Evolutionary conservation across 2,888 invertebrate genomes (phyloP), one percentile per base, ranked within the genome.

Genomic region (Augiades crinisus): DNA sequence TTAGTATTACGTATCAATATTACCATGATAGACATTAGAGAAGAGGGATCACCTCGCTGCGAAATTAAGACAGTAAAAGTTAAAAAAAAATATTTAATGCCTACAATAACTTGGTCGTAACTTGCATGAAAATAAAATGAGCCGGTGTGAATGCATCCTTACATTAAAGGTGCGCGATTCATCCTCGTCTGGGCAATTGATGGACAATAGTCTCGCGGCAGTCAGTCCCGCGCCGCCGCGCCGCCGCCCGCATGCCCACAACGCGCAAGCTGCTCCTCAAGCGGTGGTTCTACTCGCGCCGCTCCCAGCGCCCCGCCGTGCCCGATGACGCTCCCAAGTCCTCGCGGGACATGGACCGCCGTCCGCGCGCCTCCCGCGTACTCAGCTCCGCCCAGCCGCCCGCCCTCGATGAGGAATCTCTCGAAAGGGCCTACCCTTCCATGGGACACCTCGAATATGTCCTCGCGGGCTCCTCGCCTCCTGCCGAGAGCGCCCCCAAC

Each of bases 401-500:
- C 34, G 70, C 80, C 54, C 67, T 72, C 54, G 85, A 86, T 65
- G 81, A 78, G 53, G 84, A 84, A 56, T 77, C 92, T 76, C 90
- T 93, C 64, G 94, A 94, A 71, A 91, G 93, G 58, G 93, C 93
- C 72, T 92, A 91, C 72, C 93, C 94, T 56, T 92, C 93, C 65
- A 84, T 79, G 78, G 92, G 91, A 37, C 93, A 93, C 79, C 93
- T 93, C 76, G 93, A 94, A 78, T 94, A 94, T 78, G 94, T 95
- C 91, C 94, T 95, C 75, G 94, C 94, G 65, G 95, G 95, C 52
- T 94, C 94, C 30, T 94, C 95, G 12, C 95, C 95, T 5, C 95
- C 95, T 21, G 93, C 95, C 53, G 95, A 95, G 78, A 94, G 94
- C 79, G 94, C 94, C 36, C 94, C 95, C 61, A 94, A 94, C 74